Evolutionary conservation across 2,113 vertebrate species (phyloP), one percentile per base, ranked within the genome.

Genomic region (Melozone crissalis): DNA sequence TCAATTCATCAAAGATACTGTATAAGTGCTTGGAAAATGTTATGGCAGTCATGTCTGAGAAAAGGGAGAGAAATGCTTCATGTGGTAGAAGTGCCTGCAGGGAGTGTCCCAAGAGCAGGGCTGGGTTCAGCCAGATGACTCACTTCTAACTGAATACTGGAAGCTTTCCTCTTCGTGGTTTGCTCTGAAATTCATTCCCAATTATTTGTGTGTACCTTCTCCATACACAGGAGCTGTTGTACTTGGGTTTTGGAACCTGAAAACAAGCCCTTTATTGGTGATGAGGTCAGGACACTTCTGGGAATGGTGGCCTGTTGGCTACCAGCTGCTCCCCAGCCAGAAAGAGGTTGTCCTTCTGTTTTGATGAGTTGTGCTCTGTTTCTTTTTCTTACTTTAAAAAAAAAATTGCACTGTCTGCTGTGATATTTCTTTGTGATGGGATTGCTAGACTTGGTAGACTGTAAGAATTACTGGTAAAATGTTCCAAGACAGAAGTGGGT

Each of bases 311-410:
- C 65, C 73, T 66, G 27, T 26, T 80, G 85, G 52, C 85, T 93
- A 85, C 71, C 78, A 90, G 75, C 90, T 92, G 75, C 71, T 96
- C 41, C 54, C 43, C 54, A 88, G 85, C 75, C 72, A 91, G 89
- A 13, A 82, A 46, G 33, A 79, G 41, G 41, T 61, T 5, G 5
- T 62, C 63, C 46, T 63, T 72, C 37, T 83, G 24, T 51, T 72
- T 43, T 61, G 78, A 87, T 57, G 49, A 89, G 41, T 73, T 3
- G 2, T 63, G 27, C n/a, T 80, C 84, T 69, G 62, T 73, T 86
- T 35, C 41, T 62, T 65, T 73, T 63, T 49, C n/a, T 73, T 67
- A 47, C n/a, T 62, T 33, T 4, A 58, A 58, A 58, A 10, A 22
- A 33, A 49, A n/a, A 9, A 31, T 33, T 58, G 19, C 2, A 5